Evolutionary conservation across 1,140 invertebrate species (phyloP).

Genomic region (Drosophila suzukii): DNA sequence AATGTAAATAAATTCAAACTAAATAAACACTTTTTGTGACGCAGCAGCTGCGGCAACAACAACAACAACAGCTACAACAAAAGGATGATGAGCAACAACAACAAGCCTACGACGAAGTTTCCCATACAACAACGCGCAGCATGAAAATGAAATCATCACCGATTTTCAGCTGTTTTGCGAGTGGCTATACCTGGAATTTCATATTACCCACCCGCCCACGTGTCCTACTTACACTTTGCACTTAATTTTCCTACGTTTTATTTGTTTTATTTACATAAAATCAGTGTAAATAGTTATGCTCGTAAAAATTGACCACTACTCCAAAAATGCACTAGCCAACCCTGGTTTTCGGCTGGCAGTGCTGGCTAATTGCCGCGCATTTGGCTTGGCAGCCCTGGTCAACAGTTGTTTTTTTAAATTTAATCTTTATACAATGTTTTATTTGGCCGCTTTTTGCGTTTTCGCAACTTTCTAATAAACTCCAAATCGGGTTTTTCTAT

Average conservation of each 20-base stretch:
- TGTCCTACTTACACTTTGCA: conserved; percentile 68
- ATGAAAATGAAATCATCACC: conserved; percentile 75
- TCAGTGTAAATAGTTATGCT: conserved; percentile 72
- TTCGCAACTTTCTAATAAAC: conserved; percentile 39
- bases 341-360: conserved; percentile 57
- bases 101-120: conserved; percentile 75
- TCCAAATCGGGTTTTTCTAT: conserved; percentile 38
- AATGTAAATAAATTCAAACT: conserved; percentile 20
- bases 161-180: conserved; percentile 36
- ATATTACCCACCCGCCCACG: background rate
- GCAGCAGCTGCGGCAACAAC: conserved; percentile 54
- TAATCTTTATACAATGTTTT: conserved; percentile 21
- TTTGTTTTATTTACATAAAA: conserved; percentile 79
- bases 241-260: conserved; percentile 64
- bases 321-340: conserved; percentile 70
- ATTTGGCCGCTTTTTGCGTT: conserved; percentile 28
- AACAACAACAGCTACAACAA: conserved; percentile 46
- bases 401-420: conserved; percentile 55
- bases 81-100: conserved; percentile 33
- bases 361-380: conserved; percentile 18
- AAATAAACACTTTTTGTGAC: conserved; percentile 49
- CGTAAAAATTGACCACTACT: conserved; percentile 77
- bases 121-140: conserved; percentile 76
- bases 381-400: conserved; percentile 8
- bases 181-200: conserved; percentile 1